phyloP scores from a whole-genome alignment of 2,113 vertebrate genomes.

The Laticauda colubrina region DNA sequence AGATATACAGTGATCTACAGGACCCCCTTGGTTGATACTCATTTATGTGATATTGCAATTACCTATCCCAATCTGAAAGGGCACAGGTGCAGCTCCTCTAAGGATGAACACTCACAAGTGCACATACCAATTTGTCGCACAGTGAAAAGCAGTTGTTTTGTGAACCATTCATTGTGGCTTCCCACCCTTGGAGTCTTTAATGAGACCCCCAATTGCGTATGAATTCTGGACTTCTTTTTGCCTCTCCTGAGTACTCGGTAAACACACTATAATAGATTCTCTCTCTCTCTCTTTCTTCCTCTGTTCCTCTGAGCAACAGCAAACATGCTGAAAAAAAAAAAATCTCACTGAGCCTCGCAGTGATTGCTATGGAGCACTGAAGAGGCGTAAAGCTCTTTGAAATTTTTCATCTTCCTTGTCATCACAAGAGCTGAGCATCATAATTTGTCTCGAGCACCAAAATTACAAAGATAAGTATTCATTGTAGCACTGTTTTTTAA shows the following conservation, averaged over 20 bases:
- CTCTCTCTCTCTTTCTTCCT: background rate
- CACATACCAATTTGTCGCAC: background rate
- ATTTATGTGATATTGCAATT: conserved; percentile 38
- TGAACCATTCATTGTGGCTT: conserved; percentile 13
- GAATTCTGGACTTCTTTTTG: background rate
- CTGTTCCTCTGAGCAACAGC: accelerated
- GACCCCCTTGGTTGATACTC: conserved; percentile 20
- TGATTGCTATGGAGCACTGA: background rate
- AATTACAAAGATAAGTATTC: background rate
- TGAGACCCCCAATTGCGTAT: background rate
- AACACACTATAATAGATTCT: background rate
- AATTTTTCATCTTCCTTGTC: background rate
- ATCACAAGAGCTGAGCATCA: background rate
- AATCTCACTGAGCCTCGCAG: background rate
- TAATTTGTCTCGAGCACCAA: background rate
- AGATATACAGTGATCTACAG: background rate
- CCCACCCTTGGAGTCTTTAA: conserved; percentile 17
- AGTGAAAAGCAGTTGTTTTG: conserved; percentile 5
- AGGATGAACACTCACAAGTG: conserved; percentile 40
- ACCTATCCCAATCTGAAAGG: conserved; percentile 34
- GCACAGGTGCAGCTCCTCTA: conserved; percentile 30
- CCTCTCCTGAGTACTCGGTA: background rate
- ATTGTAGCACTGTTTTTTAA: background rate
- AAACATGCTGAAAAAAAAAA: background rate
- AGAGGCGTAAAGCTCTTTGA: background rate